Evolutionary conservation across 2,797 vertebrate genomes (phyloP).

Genomic region (Molothrus aeneus): DNA sequence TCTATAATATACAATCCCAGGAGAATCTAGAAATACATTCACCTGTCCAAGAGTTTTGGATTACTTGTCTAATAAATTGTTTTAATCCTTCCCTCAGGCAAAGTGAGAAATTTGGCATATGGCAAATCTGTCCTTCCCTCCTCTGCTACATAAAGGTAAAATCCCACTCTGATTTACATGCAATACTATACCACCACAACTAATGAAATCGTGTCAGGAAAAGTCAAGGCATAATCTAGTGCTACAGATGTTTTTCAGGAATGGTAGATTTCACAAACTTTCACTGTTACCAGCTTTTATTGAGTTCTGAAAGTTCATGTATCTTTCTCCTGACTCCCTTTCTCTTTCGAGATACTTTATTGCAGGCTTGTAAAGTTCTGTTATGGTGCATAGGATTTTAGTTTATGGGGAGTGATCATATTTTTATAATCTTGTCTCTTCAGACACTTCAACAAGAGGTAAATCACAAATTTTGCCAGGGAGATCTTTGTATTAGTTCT

Average conservation of each 20-base stretch:
- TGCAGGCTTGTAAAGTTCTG: neutral
- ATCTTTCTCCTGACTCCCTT: neutral
- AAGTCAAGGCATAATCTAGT: neutral
- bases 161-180: neutral
- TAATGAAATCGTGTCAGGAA: neutral
- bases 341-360: neutral
- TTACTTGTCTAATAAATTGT: constrained; percentile 9
- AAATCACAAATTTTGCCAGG: neutral
- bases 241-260: neutral
- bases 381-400: neutral
- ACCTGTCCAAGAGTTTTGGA: neutral
- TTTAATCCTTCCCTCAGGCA: constrained; percentile 1
- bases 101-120: constrained; percentile 25
- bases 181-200: neutral
- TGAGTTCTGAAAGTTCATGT: neutral
- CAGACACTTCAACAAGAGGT: neutral
- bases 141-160: neutral
- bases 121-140: neutral
- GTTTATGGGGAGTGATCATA: neutral
- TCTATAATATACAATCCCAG: neutral
- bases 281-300: neutral
- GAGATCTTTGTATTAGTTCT: neutral
- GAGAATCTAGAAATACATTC: constrained; percentile 10
- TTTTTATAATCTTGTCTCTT: neutral
- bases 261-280: neutral